Evolutionary conservation across 2,888 invertebrate species (phyloP).

Genomic region (Pomacea canaliculata): DNA sequence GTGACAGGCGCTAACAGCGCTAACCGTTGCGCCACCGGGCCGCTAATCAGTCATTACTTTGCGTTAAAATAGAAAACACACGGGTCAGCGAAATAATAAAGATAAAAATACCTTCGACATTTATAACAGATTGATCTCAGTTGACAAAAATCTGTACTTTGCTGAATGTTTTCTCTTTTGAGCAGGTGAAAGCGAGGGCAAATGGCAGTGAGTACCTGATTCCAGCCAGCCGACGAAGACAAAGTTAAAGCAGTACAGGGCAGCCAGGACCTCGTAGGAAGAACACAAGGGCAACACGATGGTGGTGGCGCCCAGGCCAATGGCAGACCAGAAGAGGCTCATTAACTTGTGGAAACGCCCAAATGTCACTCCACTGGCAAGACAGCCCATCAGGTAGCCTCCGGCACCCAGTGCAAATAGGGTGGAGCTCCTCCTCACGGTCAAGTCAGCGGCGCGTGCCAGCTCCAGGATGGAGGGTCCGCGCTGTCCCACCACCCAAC

Average conservation of each 20-base stretch:
- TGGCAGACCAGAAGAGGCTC: conserved; percentile 72
- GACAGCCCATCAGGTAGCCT: conserved; percentile 8
- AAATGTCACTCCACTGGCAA: conserved; percentile 2
- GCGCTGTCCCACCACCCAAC: conserved; percentile 9
- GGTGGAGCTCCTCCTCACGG: not conserved
- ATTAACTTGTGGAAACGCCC: conserved; percentile 76
- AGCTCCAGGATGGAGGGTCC: conserved; percentile 22
- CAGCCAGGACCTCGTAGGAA: not conserved
- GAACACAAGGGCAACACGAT: conserved; percentile 1
- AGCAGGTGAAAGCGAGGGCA: not conserved
- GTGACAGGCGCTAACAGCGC: too few species aligned
- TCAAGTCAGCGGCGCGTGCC: not conserved
- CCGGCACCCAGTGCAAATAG: conserved; percentile 13
- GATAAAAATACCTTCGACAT: too few species aligned
- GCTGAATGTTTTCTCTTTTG: too few species aligned
- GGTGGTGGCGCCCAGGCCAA: conserved; percentile 7
- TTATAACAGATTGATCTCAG: too few species aligned
- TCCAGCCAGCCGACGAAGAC: conserved; percentile 9
- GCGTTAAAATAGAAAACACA: too few species aligned
- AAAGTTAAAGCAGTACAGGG: conserved; percentile 8
- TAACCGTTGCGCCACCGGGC: too few species aligned
- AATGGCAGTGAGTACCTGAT: conserved; percentile 1
- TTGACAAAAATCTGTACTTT: too few species aligned
- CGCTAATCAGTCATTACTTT: too few species aligned
- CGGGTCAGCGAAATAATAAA: too few species aligned